These are phyloP conservation scores for Scomber scombrus DNA, from an alignment of 2,113 vertebrate species.

Conservation along the genomic window DNA sequence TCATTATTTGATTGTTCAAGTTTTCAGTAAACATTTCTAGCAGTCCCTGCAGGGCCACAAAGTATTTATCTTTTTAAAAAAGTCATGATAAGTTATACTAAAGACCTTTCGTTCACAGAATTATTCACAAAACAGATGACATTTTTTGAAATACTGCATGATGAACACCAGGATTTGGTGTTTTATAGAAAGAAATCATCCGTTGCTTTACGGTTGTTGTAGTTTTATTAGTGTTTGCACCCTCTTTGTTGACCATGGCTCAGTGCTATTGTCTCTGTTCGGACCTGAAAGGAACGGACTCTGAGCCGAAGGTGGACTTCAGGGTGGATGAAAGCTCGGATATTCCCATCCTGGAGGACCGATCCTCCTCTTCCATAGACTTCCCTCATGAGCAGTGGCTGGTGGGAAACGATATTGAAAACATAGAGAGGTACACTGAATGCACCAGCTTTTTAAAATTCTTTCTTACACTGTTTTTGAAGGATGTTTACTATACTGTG, in stretches of 20 bases:
- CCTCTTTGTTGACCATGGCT: conserved; percentile 12
- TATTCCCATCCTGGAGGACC: conserved; percentile 92
- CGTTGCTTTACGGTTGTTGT: not conserved
- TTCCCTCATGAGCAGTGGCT: conserved; percentile 91
- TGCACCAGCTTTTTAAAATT: not conserved
- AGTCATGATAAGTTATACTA: not conserved
- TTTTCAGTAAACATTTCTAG: too few relatives aligned
- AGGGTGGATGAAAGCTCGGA: conserved; percentile 92
- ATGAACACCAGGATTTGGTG: too few relatives aligned
- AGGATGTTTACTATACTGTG: not conserved
- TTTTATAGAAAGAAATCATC: too few relatives aligned
- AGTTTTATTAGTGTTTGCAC: not conserved
- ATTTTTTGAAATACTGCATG: too few relatives aligned
- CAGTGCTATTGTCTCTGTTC: conserved; percentile 56
- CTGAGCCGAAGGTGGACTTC: conserved; percentile 86
- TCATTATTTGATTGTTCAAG: too few relatives aligned
- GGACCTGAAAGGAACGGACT: conserved; percentile 84
- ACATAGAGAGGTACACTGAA: conserved; percentile 89
- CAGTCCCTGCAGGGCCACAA: too few relatives aligned
- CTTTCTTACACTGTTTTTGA: not conserved
- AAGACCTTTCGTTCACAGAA: too few relatives aligned
- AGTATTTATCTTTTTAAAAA: too few relatives aligned
- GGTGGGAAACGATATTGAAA: conserved; percentile 94
- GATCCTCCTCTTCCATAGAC: conserved; percentile 88
- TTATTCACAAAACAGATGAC: too few relatives aligned